Evolutionary conservation across 2,888 invertebrate genomes (phyloP), one percentile per base, ranked within the genome.

Genomic region (Spicauda simplicius): DNA sequence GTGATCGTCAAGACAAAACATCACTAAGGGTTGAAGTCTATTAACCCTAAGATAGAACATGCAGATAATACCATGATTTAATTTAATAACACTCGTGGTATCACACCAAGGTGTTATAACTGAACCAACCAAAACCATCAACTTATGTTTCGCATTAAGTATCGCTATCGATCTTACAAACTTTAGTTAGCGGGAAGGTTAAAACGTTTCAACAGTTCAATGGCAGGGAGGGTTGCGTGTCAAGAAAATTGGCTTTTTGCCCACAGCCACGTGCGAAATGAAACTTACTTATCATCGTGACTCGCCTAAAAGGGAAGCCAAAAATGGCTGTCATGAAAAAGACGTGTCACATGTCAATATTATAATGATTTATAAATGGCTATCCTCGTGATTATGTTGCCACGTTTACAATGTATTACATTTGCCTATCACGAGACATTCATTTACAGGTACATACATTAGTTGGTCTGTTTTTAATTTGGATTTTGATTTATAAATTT

Each of bases 161-260:
- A 54, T 65, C 30, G 54, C n/a, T 54, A 54, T 65, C 45, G 54
- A 59, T 59, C 59, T 53, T 12, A 57, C 19, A 20, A 30, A 59
- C 19, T 54, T 18, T 16, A 19, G 54, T 18, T 14, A 45, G 18
- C 18, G 30, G 11, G 58, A 58, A 64, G 58, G 64, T 64, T 53
- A 45, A 48, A 61, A 33, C 58, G 14, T 61, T 58, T 50, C 52
- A 25, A 30, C 14, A 67, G 73, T 72, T 73, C 71, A 73, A 69
- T 61, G 72, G 41, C 71, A 68, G 71, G n/a, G 5, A 5, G 65
- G 64, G 59, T 68, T 61, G 69, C 50, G 71, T 76, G 73, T 20
- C 16, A 76, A 76, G 69, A 71, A 75, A 68, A 74, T 77, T 83
- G 82, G 81, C 81, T 71, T 61, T 67, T 67, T 75, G 81, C 83